Base-by-base conservation (phyloP, 2,113 vertebrate species). In the Python bivittatus region DNA sequence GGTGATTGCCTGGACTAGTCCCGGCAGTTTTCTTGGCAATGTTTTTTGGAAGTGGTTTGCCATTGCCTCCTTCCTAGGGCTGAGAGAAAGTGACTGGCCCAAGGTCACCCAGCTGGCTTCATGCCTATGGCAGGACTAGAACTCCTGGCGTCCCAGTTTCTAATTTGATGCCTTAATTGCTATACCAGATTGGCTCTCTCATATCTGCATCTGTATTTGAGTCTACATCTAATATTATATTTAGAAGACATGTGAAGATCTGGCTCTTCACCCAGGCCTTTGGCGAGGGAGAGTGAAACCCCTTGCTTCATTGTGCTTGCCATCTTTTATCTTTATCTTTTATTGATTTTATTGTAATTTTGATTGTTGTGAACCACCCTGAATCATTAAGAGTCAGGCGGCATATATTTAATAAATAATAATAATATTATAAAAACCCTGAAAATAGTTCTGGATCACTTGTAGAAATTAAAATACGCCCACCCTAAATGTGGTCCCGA, bases 401-500 rank as follows among this genome's bases (percentile, higher is more conserved):
- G 33, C 17, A 7, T 38, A 38, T 33, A 79, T 42, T 42, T 79
- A 79, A 79, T 42, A 9, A 79, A 72, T 72, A 33, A 33, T 33
- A 23, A 64, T 68, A 68, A 68, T 68, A 33, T n/a, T 33, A 22
- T 38, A n/a, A 91, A 85, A 85, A 79, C 1, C 33, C 44, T 48
- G 57, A 84, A 57, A 57, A 58, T 52, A 33, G 11, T 13, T 85
- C 42, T 84, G 38, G 33, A 17, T 52, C 44, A 44, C 11, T 27
- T 84, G 89, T 60, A 58, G 87, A 93, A 91, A 84, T 1, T 94
- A 29, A n/a, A n/a, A 22, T 61, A 22, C 3, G 4, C 90, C 89
- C 92, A 94, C 27, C 29, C 84, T 90, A 52, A 89, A 90, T 91
- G 88, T 92, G 93, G 79, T 79, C 88, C 88, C 91, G 88, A 48